phyloP scores from a whole-genome alignment of 1,140 invertebrate genomes.

The Amyelois transitella region DNA sequence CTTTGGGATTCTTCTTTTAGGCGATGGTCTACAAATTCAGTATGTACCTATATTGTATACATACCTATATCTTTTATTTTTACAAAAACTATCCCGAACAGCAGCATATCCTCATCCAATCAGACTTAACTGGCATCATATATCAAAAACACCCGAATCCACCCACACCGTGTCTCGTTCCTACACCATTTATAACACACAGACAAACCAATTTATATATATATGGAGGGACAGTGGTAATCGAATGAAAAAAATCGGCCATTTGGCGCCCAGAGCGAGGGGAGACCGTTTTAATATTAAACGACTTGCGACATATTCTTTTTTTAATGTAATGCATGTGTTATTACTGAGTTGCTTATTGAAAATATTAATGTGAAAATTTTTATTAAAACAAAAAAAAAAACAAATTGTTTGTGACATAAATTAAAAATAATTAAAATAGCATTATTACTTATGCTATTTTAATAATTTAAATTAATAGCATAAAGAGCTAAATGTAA shows the following conservation, averaged over 20 bases:
- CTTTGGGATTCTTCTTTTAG: too few relatives aligned
- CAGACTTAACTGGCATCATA: neutral
- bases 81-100: neutral
- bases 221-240: conserved; percentile 51
- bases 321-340: neutral
- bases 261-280: conserved; percentile 28
- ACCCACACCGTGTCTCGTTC: conserved; percentile 45
- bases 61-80: neutral
- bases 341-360: neutral
- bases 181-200: conserved; percentile 47
- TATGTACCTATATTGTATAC: too few relatives aligned
- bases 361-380: too few relatives aligned
- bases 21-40: too few relatives aligned
- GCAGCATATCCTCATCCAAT: neutral
- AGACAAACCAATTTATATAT: conserved; percentile 68
- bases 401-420: too few relatives aligned
- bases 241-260: conserved; percentile 68
- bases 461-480: too few relatives aligned
- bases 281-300: neutral
- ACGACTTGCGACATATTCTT: neutral
- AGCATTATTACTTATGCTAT: too few relatives aligned
- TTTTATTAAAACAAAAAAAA: too few relatives aligned
- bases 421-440: too few relatives aligned
- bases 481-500: too few relatives aligned
- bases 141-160: conserved; percentile 11